Percentiles rank a stretch among this genome's conserved stretches.
Conservation (phyloP, 2,888 invertebrate genomes). For the Megaustenia siamemsis region DNA sequence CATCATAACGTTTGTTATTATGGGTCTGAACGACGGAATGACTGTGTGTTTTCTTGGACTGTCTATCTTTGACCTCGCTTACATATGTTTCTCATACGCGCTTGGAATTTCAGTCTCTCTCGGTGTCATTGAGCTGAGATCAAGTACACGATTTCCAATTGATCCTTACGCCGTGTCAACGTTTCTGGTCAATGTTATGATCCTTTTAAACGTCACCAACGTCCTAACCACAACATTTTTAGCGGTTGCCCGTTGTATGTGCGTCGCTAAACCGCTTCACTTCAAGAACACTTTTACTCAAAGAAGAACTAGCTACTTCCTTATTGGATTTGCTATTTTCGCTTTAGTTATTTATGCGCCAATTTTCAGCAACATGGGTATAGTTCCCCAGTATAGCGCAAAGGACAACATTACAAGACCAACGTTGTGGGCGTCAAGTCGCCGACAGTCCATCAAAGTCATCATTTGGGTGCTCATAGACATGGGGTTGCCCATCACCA, state of each 20-base stretch:
- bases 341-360: slow-evolving; percentile 5
- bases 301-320: background rate
- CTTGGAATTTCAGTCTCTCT: background rate
- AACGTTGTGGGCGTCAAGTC: slow-evolving; percentile 9
- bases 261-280: too few species aligned
- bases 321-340: background rate
- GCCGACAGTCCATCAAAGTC: background rate
- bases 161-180: slow-evolving; percentile 7
- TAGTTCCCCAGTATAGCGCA: background rate
- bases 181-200: background rate
- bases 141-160: background rate
- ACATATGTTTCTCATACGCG: background rate
- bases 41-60: too few species aligned
- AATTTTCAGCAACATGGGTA: background rate
- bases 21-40: too few species aligned
- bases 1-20: too few species aligned
- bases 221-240: slow-evolving; percentile 34
- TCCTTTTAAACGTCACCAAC: background rate
- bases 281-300: slow-evolving; percentile 23
- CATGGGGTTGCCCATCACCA: background rate
- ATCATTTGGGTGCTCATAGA: slow-evolving; percentile 12
- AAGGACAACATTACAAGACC: background rate
- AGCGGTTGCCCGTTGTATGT: too few species aligned
- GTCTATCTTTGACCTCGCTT: too few species aligned
- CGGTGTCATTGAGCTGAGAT: background rate